Evolutionary conservation across 1,140 invertebrate genomes (phyloP), one percentile per base, ranked within the genome.

Genomic region (Ctenoplectra terminalis): DNA sequence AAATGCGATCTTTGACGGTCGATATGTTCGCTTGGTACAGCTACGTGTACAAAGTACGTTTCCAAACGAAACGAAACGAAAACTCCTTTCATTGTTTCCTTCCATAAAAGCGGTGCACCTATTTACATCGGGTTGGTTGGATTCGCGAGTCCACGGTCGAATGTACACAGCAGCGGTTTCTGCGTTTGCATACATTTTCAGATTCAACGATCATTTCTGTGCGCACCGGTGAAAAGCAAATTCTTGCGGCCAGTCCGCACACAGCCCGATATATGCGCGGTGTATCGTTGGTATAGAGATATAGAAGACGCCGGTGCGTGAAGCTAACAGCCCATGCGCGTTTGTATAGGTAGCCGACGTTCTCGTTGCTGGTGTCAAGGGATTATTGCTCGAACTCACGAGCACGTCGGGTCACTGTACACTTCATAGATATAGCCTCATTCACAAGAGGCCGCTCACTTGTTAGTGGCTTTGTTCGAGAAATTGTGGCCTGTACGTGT

Each of bases 371-470:
- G 58, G 61, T 84, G 84, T 86, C 72, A 84, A 84, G 78, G 82
- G 84, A 84, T 86, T 86, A 86, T 81, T 82, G 78, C 78, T 73
- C 71, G 70, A 75, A 84, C 84, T 86, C 78, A 76, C 82, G 84
- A 86, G 80, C 80, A 84, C 46, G 71, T 54, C 78, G 73, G 82
- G 78, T 82, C 84, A 77, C 73, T 76, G 84, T 85, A 81, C 83
- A 82, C 75, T 78, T 81, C 71, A 46, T 66, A 61, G 73, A 48
- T 84, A 86, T 81, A 86, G 84, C 37, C 82, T 74, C 50, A 40
- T 86, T 81, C 77, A 86, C 61, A 86, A 76, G 58, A 67, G 67
- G 73, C 71, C 43, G 76, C 29, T 75, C 50, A 50, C 76, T 71
- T 71, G 76, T 77, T 77, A 77, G 69, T 64, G 69, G 78, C 78